Conservation (phyloP, 2,113 vertebrate genomes). For the Neolamprologus tretocephalus region DNA sequence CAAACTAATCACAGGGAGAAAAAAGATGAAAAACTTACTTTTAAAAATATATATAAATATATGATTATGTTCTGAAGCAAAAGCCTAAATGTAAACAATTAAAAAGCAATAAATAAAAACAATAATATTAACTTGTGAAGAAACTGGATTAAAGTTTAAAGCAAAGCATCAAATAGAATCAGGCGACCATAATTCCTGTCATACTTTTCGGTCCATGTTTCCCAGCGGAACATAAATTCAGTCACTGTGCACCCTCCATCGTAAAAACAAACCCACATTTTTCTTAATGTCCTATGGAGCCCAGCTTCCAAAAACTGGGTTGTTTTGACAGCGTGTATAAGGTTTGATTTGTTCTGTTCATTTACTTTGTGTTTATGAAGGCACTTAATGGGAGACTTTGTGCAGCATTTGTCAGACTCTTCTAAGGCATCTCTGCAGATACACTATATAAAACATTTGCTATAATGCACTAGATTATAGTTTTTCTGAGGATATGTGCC, state of each 20-base stretch:
- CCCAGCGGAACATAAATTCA: neutral
- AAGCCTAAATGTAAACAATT: neutral
- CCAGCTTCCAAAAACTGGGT: neutral
- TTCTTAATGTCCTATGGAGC: neutral
- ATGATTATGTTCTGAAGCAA: neutral
- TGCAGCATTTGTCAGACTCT: neutral
- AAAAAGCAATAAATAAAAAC: neutral
- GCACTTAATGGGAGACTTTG: neutral
- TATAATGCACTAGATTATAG: neutral
- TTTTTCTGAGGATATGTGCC: neutral
- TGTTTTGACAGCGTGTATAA: neutral
- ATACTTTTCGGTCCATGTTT: neutral
- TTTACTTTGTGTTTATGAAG: neutral
- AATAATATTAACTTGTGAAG: neutral
- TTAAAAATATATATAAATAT: neutral
- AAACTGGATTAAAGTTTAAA: neutral
- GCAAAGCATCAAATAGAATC: neutral
- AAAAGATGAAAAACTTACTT: neutral
- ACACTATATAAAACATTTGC: neutral
- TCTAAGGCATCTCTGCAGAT: neutral
- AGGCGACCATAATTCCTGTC: neutral
- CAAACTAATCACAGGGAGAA: neutral
- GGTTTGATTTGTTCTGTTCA: neutral
- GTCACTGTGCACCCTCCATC: fast-evolving
- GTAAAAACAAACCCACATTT: neutral